Conservation (phyloP, 2,797 vertebrate species). For the Pteropus rufus region DNA sequence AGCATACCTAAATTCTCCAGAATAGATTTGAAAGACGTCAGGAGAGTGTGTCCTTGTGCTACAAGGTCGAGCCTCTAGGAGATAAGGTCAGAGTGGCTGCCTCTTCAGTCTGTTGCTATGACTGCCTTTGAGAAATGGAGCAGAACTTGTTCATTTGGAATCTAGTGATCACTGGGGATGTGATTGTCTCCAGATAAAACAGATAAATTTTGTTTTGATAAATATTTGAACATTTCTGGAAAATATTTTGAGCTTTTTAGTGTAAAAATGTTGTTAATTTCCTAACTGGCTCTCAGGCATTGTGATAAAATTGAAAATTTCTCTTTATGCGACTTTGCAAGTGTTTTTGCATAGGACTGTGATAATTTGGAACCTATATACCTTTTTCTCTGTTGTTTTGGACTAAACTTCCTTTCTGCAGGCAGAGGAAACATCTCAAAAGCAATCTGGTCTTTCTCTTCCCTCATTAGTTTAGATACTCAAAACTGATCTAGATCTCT, state of each 20-base stretch:
- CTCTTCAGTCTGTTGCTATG: rapidly evolving
- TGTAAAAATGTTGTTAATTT: neutral
- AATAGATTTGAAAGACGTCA: neutral
- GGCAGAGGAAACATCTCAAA: neutral
- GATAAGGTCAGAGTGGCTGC: too few relatives aligned
- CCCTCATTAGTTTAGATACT: neutral
- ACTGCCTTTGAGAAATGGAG: neutral
- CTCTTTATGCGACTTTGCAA: neutral
- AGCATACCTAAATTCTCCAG: neutral
- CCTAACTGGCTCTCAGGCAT: neutral
- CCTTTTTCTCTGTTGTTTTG: neutral
- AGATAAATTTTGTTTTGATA: neutral
- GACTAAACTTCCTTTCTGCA: neutral
- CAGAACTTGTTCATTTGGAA: neutral
- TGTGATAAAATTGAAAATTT: neutral
- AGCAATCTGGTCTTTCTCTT: neutral
- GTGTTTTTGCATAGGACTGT: neutral
- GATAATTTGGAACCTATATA: neutral
- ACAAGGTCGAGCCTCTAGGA: neutral
- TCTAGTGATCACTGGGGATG: neutral
- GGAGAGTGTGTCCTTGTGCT: neutral
- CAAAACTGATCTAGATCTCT: neutral
- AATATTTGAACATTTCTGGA: neutral
- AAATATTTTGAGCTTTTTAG: neutral
- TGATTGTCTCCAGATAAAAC: neutral